Evolutionary conservation across 2,888 invertebrate genomes (phyloP).

Genomic region (Sepioteuthis lessoniana): DNA sequence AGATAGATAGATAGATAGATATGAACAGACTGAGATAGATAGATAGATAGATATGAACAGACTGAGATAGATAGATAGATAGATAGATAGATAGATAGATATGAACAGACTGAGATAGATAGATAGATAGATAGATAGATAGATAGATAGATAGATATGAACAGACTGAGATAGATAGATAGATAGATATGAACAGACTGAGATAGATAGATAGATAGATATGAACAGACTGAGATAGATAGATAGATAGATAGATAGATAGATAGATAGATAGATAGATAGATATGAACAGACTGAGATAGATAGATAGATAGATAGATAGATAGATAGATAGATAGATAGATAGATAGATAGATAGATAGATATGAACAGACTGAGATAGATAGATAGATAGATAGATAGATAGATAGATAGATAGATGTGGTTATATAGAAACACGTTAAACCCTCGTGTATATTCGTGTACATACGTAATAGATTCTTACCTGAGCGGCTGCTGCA

Average conservation of each 20-base stretch:
- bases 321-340: too few relatives aligned
- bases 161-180: too few relatives aligned
- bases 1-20: too few relatives aligned
- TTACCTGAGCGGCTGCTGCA: not conserved
- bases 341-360: not conserved
- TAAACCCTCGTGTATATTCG: too few relatives aligned
- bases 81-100: not conserved
- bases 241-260: not conserved
- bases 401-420: not conserved
- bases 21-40: too few relatives aligned
- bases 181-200: too few relatives aligned
- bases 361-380: not conserved
- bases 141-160: not conserved
- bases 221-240: not conserved
- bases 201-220: not conserved
- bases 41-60: too few relatives aligned
- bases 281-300: too few relatives aligned
- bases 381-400: conserved; percentile 34
- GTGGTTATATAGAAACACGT: too few relatives aligned
- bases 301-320: too few relatives aligned
- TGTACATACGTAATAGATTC: not conserved
- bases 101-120: not conserved
- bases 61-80: too few relatives aligned
- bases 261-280: too few relatives aligned
- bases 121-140: conserved; percentile 21